Evolutionary conservation across 2,113 vertebrate species (phyloP), one percentile per base, ranked within the genome.

Genomic region (Canis aureus): DNA sequence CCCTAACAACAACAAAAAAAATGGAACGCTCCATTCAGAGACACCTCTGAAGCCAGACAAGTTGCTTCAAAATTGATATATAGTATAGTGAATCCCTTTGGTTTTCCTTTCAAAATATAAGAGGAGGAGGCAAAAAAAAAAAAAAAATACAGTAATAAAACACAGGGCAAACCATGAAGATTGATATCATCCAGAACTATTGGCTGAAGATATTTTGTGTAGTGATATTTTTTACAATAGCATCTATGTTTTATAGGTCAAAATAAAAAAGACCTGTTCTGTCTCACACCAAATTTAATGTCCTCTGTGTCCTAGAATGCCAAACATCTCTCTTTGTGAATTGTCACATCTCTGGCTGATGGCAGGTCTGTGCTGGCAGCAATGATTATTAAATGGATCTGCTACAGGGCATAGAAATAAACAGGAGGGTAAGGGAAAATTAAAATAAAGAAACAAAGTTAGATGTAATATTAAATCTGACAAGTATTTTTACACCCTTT

Each of bases 181-280:
- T 0, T 38, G 20, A 91, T 60, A 86, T 60, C 51, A 89, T 67
- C 78, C 60, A 87, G 57, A 84, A 15, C 51, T 87, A 62, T 60
- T 20, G 60, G 27, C 85, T 95, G 11, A 84, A 92, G 82, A 95
- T 51, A 79, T 27, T 95, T 74, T 64, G 57, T 59, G 60, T 11
- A 74, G 55, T 23, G 19, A n/a, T 96, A 51, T 35, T 89, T 92
- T 92, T 83, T 90, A 95, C n/a, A 89, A 66, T n/a, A 95, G 59
- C 51, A 59, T 96, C n/a, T 95, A 73, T 53, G 35, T 38, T 79
- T 91, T 83, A 59, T 22, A 96, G 64, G 57, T 49, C 97, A 59
- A 88, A 97, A 95, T 53, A 91, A 97, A 95, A 86, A 94, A 53
- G 32, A 19, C 2, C 79, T 55, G 4, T 22, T 97, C 53, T 96